Evolutionary conservation across 2,888 invertebrate species (phyloP), one percentile per base, ranked within the genome.

Genomic region (Conchocele bisecta): DNA sequence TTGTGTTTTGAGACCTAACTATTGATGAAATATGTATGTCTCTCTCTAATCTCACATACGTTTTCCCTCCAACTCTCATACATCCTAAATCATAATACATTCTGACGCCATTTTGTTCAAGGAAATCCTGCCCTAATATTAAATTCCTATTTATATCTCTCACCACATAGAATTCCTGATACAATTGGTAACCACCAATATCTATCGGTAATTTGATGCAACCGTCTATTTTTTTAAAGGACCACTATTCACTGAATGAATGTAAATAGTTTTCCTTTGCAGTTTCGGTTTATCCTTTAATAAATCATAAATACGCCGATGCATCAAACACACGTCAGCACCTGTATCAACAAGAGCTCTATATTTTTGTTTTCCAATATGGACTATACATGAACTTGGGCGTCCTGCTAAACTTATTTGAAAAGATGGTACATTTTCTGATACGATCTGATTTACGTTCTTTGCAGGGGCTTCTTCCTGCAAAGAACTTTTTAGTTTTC

Each of bases 21-120:
- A 66, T 7, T 1, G 72, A 60, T 17, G 72, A 48, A 6, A 67
- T 53, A 42, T 57, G 64, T 17, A 54, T 68, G 54, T 73, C 71
- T 11, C 65, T 56, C 13, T 53, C 39, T 24, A 65, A 44, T 15
- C 59, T 56, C 1, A 71, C 50, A 20, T 67, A 67, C n/a, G 22
- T 44, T 3, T 53, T 31, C n/a, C n/a, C n/a, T 7, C 53, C 51
- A 17, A 53, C 42, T 29, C 66, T 50, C 1, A 73, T 44, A 24
- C 58, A 57, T 3, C 59, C 46, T 11, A 67, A n/a, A 33, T 68
- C 67, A 56, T 58, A 67, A 24, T 73, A 73, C 31, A 67, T 24
- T 3, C 63, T 41, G 2, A 68, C 73, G 22, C 67, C 59, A 20
- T 60, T 28, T 53, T 28, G 6, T 26, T 39, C 15, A 1, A 70